A percentile compares a stretch with the other conserved stretches of the same genome.
Conservation (phyloP, 2,797 vertebrate genomes). For the Sebastes matsubarae region DNA sequence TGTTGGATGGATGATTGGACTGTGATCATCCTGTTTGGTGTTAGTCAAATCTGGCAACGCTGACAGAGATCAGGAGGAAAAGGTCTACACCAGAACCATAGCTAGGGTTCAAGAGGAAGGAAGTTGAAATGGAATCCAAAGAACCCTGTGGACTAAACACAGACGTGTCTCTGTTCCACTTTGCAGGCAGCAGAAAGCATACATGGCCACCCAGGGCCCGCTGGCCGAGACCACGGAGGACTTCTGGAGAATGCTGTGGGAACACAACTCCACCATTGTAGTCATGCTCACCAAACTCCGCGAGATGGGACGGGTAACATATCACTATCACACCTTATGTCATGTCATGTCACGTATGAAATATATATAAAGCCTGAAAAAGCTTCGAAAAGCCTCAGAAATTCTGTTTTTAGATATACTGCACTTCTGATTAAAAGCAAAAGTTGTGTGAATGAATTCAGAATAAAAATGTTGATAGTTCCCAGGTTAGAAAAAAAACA, state of each 20-base stretch:
- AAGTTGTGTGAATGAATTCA: too few species aligned
- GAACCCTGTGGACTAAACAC: conserved; percentile 24
- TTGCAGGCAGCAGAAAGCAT: conserved; percentile 94
- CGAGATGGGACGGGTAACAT: conserved; percentile 92
- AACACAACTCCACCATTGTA: conserved; percentile 97
- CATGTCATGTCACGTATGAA: neutral
- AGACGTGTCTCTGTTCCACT: conserved; percentile 13
- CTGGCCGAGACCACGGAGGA: conserved; percentile 96
- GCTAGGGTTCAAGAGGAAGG: neutral
- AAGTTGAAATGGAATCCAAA: neutral
- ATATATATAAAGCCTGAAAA: too few species aligned
- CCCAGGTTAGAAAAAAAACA: too few species aligned
- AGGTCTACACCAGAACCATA: neutral
- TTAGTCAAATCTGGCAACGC: neutral
- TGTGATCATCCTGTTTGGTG: neutral
- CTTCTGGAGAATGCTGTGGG: conserved; percentile 99
- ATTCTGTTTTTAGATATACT: neutral
- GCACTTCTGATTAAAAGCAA: too few species aligned
- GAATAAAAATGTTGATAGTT: too few species aligned
- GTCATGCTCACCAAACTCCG: conserved; percentile 98
- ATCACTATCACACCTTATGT: neutral
- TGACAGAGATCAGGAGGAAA: neutral
- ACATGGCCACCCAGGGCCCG: conserved; percentile 96
- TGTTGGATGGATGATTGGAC: neutral
- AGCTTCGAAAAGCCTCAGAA: too few species aligned